phyloP scores from a whole-genome alignment of 2,113 vertebrate genomes.

The Ornithorhynchus anatinus region DNA sequence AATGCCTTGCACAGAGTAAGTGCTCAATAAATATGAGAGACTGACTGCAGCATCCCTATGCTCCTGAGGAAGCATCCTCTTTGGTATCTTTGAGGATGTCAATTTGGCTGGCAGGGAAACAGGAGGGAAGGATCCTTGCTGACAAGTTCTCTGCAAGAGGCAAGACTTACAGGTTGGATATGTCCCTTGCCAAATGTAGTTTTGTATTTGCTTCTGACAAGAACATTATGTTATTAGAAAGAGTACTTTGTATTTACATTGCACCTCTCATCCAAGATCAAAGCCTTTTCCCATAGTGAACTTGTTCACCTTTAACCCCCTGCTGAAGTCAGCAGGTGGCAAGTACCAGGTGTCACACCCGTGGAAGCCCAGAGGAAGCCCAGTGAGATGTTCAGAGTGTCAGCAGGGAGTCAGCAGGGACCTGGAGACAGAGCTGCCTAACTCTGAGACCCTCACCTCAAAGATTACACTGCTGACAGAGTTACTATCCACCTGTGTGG shows the following conservation, averaged over 20 bases:
- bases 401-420: not conserved
- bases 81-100: too few relatives aligned
- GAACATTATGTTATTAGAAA: not conserved
- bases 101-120: not conserved
- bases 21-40: too few relatives aligned
- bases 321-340: not conserved
- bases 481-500: too few relatives aligned
- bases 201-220: not conserved
- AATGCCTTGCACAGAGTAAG: too few relatives aligned
- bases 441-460: not conserved
- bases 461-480: too few relatives aligned
- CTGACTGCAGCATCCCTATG: not conserved
- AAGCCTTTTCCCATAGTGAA: not conserved
- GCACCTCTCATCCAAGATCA: not conserved
- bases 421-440: not conserved
- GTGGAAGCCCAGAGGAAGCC: not conserved
- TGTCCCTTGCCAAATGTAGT: not conserved
- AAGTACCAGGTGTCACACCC: not conserved
- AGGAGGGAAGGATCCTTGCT: not conserved
- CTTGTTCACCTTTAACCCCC: not conserved
- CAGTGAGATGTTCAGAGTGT: not conserved
- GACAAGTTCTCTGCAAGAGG: too few relatives aligned
- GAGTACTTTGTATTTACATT: not conserved
- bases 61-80: too few relatives aligned
- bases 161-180: not conserved